Evolutionary conservation across 2,797 vertebrate species (phyloP), one percentile per base, ranked within the genome.

Genomic region (Sebastes aleutianus): DNA sequence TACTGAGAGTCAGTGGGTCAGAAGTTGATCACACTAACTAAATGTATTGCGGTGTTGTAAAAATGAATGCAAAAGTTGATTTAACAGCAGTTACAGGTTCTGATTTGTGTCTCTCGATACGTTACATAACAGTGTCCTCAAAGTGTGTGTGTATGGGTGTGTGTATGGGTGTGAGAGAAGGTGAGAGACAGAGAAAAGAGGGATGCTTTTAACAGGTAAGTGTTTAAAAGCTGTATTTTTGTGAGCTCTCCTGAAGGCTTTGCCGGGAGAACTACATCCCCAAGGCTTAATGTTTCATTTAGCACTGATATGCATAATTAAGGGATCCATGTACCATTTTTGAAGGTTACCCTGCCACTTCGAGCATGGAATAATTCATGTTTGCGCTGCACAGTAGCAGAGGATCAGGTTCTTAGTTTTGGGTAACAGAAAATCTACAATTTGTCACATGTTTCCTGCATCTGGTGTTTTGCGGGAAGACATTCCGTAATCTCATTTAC

Each of bases 211-310:
- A 84, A 70, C 80, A 83, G 72, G 61, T 70, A 66, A 76, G 77
- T 85, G 67, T 71, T 74, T 80, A 58, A 85, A 87, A 81, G 73
- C 64, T 27, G 26, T 50, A 34, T 76, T 80, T 70, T 22, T 8
- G 29, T 64, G 34, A 69, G 70, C 72, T 65, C 74, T 74, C 36
- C 58, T 59, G 36, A 74, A 86, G 76, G 76, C 67, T 86, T 70
- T 73, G 24, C 70, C 2, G 3, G n/a, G 59, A 75, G 71, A 82
- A 59, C 65, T 34, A 32, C 43, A 72, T 84, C 70, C 43, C 63
- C 16, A 8, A 16, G 36, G 87, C 66, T 78, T 80, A 84, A 88
- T 89, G 82, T 88, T 90, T 90, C 85, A 91, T 88, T 90, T 81
- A 88, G 63, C 62, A 56, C 70, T 80, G 66, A 72, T 85, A 81